Evolutionary conservation across 2,113 vertebrate species (phyloP).

Genomic region (Anas platyrhynchos): DNA sequence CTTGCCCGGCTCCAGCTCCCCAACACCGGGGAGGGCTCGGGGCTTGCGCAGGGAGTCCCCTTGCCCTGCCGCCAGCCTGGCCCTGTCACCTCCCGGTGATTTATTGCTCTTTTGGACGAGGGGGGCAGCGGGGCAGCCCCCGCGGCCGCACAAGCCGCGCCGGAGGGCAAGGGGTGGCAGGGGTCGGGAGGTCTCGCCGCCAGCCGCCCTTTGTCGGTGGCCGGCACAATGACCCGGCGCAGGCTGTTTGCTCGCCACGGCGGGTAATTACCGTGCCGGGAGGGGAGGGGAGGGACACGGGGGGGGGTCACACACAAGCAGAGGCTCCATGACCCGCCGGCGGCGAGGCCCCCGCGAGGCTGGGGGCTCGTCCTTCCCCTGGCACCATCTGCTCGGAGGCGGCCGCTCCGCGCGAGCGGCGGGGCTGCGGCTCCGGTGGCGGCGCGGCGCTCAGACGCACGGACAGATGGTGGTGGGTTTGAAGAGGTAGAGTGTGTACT

Average conservation of each 20-base stretch:
- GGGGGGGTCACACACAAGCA: neutral
- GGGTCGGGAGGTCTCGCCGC: constrained; percentile 74
- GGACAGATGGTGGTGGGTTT: constrained; percentile 78
- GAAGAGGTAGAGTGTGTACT: constrained; percentile 64
- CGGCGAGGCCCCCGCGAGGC: constrained; percentile 25
- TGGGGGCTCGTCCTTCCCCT: constrained; percentile 38
- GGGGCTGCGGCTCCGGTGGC: constrained; percentile 12
- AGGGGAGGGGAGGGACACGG: constrained; percentile 61
- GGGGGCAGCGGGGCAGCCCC: constrained; percentile 27
- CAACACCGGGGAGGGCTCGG: neutral
- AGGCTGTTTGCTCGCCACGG: constrained; percentile 68
- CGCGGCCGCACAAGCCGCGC: too few relatives aligned
- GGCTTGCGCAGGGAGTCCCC: neutral
- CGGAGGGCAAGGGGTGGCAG: constrained; percentile 54
- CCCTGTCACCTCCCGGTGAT: constrained; percentile 78
- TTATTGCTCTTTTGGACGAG: constrained; percentile 80
- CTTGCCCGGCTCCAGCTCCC: neutral
- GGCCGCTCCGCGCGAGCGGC: neutral
- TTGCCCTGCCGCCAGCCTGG: neutral
- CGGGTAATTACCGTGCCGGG: constrained; percentile 66
- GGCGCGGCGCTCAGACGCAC: constrained; percentile 39
- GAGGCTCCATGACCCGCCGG: constrained; percentile 35
- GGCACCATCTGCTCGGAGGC: constrained; percentile 69
- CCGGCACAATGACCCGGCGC: constrained; percentile 72
- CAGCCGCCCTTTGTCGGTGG: constrained; percentile 74